Percentiles rank a stretch among this genome's conserved stretches.
Evolutionary conservation across 2,888 invertebrate genomes (phyloP).

Genomic region (Drosophila emarginata): DNA sequence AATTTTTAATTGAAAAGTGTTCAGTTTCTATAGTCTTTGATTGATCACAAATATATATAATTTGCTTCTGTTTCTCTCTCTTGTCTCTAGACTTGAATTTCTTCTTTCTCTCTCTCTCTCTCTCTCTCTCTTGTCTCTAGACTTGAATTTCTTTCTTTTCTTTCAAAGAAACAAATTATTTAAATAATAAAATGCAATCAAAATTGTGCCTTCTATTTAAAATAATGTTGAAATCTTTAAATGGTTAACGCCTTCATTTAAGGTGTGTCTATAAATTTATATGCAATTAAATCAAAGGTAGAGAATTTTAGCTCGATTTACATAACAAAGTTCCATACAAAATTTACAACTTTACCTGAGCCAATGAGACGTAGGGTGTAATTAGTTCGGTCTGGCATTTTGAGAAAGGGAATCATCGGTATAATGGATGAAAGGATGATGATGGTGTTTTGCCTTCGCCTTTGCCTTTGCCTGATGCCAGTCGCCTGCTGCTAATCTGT

Average conservation of each 20-base stretch:
- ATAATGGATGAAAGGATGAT: no score
- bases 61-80: no score
- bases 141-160: neutral
- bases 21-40: no score
- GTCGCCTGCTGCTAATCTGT: conserved; percentile 74
- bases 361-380: conserved; percentile 68
- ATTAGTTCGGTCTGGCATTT: conserved; percentile 54
- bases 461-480: conserved; percentile 13
- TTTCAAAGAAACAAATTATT: no score
- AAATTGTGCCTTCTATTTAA: conserved; percentile 51
- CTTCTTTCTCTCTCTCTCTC: no score
- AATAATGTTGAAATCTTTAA: conserved; percentile 5
- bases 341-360: conserved; percentile 11
- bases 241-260: neutral
- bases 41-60: no score
- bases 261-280: conserved; percentile 2
- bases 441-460: neutral
- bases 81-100: no score
- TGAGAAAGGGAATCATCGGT: neutral
- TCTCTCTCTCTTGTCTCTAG: no score
- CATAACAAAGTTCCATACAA: conserved; percentile 56
- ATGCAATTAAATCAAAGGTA: conserved; percentile 36
- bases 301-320: conserved; percentile 38
- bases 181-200: conserved; percentile 4
- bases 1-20: no score